These are phyloP conservation scores for Corythornis madagascariensis DNA, from an alignment of 2,113 vertebrate genomes.

Conservation along the genomic window DNA sequence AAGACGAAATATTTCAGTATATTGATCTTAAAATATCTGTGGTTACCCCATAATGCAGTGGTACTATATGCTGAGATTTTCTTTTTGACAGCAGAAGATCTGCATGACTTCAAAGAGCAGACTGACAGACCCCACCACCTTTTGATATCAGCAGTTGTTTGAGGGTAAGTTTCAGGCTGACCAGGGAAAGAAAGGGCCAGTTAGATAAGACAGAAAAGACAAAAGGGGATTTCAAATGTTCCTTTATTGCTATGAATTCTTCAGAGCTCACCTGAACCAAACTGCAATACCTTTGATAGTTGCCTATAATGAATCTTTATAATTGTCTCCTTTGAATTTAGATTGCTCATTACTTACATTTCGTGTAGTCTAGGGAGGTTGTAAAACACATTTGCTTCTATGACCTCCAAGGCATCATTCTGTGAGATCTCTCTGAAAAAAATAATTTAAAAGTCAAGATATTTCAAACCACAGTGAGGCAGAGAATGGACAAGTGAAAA, in stretches of 20 bases:
- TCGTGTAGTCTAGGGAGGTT: conserved; percentile 78
- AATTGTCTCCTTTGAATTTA: conserved; percentile 27
- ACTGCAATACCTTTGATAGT: not conserved
- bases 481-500: not conserved
- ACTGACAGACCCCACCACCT: not conserved
- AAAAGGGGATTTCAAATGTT: not conserved
- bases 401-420: conserved; percentile 80
- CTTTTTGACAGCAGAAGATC: not conserved
- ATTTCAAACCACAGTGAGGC: not conserved
- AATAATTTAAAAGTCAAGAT: conserved; percentile 55
- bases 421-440: conserved; percentile 82
- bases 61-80: not conserved
- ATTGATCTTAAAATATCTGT: not conserved
- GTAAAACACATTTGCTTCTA: conserved; percentile 81
- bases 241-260: not conserved
- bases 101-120: not conserved
- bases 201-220: not conserved
- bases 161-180: not conserved
- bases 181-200: not conserved
- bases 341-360: conserved; percentile 79
- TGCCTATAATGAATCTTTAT: conserved; percentile 7
- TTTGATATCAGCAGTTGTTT: not conserved
- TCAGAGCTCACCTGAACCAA: not conserved
- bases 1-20: not conserved
- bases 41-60: not conserved